Percentiles rank a stretch among this genome's conserved stretches.
Conservation (phyloP, 2,113 vertebrate genomes). For the Anas platyrhynchos region DNA sequence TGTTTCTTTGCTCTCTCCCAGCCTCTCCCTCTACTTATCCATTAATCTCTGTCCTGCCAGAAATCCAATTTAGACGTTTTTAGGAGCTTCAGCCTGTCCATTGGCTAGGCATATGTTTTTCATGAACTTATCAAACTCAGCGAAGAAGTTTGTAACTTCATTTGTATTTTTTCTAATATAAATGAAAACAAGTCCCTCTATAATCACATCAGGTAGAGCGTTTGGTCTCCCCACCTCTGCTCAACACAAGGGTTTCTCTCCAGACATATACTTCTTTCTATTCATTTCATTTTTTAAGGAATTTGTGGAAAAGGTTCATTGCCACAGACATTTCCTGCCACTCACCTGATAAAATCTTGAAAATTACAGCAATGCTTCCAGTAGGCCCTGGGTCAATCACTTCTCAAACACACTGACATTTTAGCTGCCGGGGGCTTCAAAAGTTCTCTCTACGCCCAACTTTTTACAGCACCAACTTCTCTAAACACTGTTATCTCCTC, state of each 20-base stretch:
- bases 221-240: background rate
- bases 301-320: background rate
- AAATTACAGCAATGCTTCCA: background rate
- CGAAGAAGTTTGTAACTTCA: background rate
- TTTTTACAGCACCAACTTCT: background rate
- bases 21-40: background rate
- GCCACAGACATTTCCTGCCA: background rate
- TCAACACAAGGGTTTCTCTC: background rate
- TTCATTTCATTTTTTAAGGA: background rate
- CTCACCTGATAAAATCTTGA: background rate
- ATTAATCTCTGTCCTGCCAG: background rate
- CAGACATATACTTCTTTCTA: background rate
- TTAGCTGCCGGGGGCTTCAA: background rate
- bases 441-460: slow-evolving; percentile 11
- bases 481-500: background rate
- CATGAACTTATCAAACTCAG: background rate
- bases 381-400: background rate
- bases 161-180: background rate
- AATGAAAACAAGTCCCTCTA: background rate
- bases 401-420: slow-evolving; percentile 35
- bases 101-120: background rate
- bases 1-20: background rate
- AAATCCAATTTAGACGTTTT: background rate
- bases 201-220: background rate
- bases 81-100: background rate